These are phyloP conservation scores for Acanthopagrus latus DNA, from an alignment of 2,797 vertebrate genomes.

Conservation along the genomic window DNA sequence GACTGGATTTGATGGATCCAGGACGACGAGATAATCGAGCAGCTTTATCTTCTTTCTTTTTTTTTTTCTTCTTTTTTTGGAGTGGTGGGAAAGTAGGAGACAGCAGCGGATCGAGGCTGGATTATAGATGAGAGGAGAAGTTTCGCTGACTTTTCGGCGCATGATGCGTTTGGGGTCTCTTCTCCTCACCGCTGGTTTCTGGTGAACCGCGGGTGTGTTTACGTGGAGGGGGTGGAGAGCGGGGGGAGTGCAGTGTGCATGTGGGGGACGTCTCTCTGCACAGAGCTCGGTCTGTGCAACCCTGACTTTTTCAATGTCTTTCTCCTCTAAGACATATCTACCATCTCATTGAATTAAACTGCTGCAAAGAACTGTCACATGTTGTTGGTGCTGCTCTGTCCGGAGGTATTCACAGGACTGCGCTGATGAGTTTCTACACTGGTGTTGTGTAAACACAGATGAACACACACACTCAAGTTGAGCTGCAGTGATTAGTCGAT, in stretches of 20 bases:
- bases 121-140: background rate
- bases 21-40: background rate
- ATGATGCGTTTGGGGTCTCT: slow-evolving; percentile 16
- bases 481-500: background rate
- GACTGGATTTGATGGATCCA: background rate
- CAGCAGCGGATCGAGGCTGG: background rate
- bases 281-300: slow-evolving; percentile 52
- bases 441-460: slow-evolving; percentile 24
- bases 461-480: background rate
- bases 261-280: slow-evolving; percentile 71
- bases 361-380: background rate
- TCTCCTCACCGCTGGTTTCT: slow-evolving; percentile 23
- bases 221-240: slow-evolving; percentile 82
- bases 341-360: slow-evolving; percentile 10
- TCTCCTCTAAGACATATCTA: background rate
- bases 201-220: slow-evolving; percentile 75
- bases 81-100: background rate
- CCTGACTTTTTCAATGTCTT: background rate
- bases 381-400: background rate
- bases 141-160: slow-evolving; percentile 1
- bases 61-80: too few relatives aligned
- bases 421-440: slow-evolving; percentile 28
- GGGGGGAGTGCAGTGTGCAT: slow-evolving; percentile 79
- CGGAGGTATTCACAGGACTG: slow-evolving; percentile 28
- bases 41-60: background rate